Base-by-base conservation (phyloP, 2,888 invertebrate species). In the Baccha elongata region DNA sequence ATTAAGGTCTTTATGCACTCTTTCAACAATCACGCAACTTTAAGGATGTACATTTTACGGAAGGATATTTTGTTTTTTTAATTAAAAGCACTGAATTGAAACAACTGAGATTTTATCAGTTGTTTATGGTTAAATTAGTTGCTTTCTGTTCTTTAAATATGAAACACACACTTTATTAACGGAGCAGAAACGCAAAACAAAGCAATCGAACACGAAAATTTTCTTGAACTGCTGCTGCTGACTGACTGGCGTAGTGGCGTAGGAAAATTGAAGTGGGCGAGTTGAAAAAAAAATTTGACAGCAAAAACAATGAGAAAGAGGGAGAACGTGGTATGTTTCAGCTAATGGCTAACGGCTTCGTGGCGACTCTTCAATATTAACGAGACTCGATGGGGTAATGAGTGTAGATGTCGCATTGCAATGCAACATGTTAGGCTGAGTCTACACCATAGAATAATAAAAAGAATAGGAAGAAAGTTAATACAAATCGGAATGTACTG, bases 191-290 rank as follows among this genome's bases (percentile, higher is more conserved):
- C 53, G 40, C 62, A 76, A 75, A 75, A 81, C 81, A 81, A 76
- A 76, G 76, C 71, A 76, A 76, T 71, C 71, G 71, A 72, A 72
- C 17, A 67, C 40, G 64, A 42, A 76, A 71, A 72, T 62, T 67
- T 76, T 60, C 37, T 62, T 76, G 35, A 71, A 81, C 81, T 81
- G 71, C 71, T 26, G 6, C 26, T 26, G 26, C 7, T n/a, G 7
- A 7, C 29, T 32, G 29, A n/a, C n/a, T 58, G 69, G 29, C 65
- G n/a, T n/a, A n/a, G n/a, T 58, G 69, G 46, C 69, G 69, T 35
- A 52, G 37, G 73, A 79, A 73, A 81, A 76, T 80, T 69, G 17
- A 80, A 69, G 74, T 65, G 74, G 69, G 64, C 65, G 72, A 72
- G 44, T 15, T 23, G 23, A 40, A 52, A 58, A 44, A 29, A 44